Evolutionary conservation across 1,140 invertebrate genomes (phyloP), one percentile per base, ranked within the genome.

Genomic region (Drosophila murphyi): DNA sequence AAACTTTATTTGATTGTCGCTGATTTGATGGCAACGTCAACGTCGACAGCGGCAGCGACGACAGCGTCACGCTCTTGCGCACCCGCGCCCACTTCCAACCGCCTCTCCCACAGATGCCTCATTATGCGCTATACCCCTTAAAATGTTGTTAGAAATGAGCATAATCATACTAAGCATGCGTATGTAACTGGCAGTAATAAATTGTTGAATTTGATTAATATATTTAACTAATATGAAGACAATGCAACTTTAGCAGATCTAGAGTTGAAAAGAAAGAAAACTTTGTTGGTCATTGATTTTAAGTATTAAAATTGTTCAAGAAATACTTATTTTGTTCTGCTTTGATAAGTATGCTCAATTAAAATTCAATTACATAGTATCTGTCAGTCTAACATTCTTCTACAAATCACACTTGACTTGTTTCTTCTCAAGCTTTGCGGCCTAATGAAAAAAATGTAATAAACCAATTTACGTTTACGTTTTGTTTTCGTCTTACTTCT

Each of bases 1-100:
- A 88, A 88, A 88, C 74, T 83, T 89, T 89, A 88, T 88, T 88
- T 88, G 85, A 88, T 88, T 89, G 85, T 89, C 64, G 85, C 76
- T 89, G 85, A 88, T 89, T 88, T 89, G 76, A 34, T 37, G 56
- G 37, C 34, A 31, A 41, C 43, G 39, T 29, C 57, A 6, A 50
- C 29, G 29, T n/a, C 31, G 50, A 37, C 50, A 29, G 7, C 43
- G 43, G 5, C 35, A 69, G 47, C 61, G 67, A 61, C 50, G 73
- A 68, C 59, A 82, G 67, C 64, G 78, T 75, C 59, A 71, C 51
- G 61, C 50, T 73, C 72, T 63, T 50, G 28, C 47, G 55, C 63
- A 41, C 43, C 37, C 69, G 50, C 35, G 28, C 56, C 52, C 48
- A 56, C 48, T 57, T 31, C 7, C 35, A 32, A 7, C 31, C 12